Evolutionary conservation across 2,113 vertebrate species (phyloP), one percentile per base, ranked within the genome.

Genomic region (Chaetodon auriga): DNA sequence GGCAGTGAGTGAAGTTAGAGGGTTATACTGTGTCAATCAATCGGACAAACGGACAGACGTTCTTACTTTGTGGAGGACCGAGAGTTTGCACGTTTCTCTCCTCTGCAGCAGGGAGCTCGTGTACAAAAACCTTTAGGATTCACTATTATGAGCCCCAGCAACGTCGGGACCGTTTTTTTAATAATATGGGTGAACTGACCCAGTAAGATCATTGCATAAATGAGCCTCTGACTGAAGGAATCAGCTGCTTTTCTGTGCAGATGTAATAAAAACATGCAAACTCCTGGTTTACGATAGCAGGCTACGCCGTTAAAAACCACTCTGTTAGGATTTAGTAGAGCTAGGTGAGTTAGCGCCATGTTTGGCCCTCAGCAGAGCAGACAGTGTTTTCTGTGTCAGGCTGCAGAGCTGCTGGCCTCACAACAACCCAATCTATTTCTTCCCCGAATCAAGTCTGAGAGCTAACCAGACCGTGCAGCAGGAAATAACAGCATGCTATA

Each of bases 311-410:
- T 82, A 48, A 54, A 82, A 85, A 45, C 16, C 83, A 53, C 36
- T 72, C 38, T 69, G 85, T 87, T 64, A 83, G 54, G 78, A 83
- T 76, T 83, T 88, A 75, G 75, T 54, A 64, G 0, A 49, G 64
- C 45, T 57, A 30, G 35, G 66, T 78, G 77, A 46, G 87, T 92
- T 86, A 78, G 76, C 61, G 38, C 43, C 75, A 13, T 5, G 66
- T 75, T 41, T 51, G 78, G 48, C 74, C 71, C 71, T 58, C 66
- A 54, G 85, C 86, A 94, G 88, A 92, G 88, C 88, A 91, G 81
- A 83, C 21, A 83, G 84, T 88, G 88, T 90, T 92, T 78, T 80
- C 49, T 60, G 19, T 36, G 55, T n/a, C 60, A 23, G 5, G 21
- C 1, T 72, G 68, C 30, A 41, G 30, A 82, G 65, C 49, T 63